A percentile compares a stretch with the other conserved stretches of the same genome.
These are phyloP conservation scores for Eutrigla gurnardus DNA, from an alignment of 2,797 vertebrate species.

Conservation along the genomic window DNA sequence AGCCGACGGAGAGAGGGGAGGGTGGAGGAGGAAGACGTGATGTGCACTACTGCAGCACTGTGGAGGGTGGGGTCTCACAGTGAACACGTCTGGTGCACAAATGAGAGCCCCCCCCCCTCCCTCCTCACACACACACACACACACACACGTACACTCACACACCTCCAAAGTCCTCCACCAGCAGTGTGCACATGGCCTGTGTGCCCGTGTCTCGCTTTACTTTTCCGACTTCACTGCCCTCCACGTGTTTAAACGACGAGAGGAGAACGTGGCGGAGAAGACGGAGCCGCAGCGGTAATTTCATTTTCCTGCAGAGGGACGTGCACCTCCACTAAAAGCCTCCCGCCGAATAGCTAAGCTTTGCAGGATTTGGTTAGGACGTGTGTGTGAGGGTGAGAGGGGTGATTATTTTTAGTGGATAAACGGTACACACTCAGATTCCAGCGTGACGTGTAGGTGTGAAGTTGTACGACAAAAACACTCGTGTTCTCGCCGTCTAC, in stretches of 20 bases:
- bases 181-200: constrained; percentile 7
- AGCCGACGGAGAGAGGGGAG: constrained; percentile 28
- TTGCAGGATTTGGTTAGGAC: constrained; percentile 3
- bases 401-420: constrained; percentile 1
- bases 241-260: constrained; percentile 4
- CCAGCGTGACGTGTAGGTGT: constrained; percentile 25
- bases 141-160: not conserved
- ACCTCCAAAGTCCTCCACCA: constrained; percentile 34
- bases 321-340: constrained; percentile 37
- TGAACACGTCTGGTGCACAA: constrained; percentile 64
- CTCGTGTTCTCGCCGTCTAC: constrained; percentile 9
- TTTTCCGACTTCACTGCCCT: constrained; percentile 3
- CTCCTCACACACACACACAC: constrained; percentile 15
- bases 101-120: constrained; percentile 24
- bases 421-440: not conserved
- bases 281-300: constrained; percentile 13
- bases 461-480: constrained; percentile 42
- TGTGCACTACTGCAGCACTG: constrained; percentile 74
- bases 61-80: constrained; percentile 72
- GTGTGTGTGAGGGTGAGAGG: not conserved
- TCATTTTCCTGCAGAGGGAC: constrained; percentile 55
- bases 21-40: constrained; percentile 54
- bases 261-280: constrained; percentile 9
- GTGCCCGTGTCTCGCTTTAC: constrained; percentile 3
- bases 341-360: constrained; percentile 23